Conservation (phyloP, 2,797 vertebrate species). For the Amniataba percoides region DNA sequence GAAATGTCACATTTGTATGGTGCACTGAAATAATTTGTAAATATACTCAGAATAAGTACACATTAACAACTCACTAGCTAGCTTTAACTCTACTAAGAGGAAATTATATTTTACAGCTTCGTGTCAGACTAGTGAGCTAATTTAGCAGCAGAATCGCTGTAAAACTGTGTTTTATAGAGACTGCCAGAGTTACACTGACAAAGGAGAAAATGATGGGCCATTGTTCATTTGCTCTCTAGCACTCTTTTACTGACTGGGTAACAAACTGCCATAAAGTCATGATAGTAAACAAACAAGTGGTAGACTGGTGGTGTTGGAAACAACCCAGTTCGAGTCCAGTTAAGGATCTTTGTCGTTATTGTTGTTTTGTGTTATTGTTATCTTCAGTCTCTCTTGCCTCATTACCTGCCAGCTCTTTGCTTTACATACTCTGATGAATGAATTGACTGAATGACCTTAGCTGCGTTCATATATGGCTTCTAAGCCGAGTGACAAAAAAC, state of each 20-base stretch:
- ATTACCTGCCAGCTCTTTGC: slow-evolving; percentile 1
- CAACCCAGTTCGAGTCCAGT: too few relatives aligned
- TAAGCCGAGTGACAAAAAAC: background rate
- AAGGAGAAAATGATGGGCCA: background rate
- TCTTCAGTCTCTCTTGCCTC: background rate
- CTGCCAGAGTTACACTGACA: background rate
- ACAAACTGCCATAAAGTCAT: background rate
- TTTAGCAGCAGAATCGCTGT: background rate
- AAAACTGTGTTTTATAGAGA: background rate
- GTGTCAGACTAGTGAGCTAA: background rate
- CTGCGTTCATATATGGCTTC: background rate
- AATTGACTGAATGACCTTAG: background rate
- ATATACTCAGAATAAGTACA: background rate
- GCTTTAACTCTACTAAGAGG: background rate
- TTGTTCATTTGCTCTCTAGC: background rate
- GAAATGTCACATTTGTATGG: background rate
- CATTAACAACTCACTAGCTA: background rate
- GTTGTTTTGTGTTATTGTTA: too few relatives aligned
- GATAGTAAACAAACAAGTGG: background rate
- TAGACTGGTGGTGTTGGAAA: too few relatives aligned
- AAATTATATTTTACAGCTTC: background rate
- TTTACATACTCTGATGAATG: background rate
- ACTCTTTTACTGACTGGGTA: background rate
- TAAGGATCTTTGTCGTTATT: too few relatives aligned
- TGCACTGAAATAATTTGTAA: background rate